Evolutionary conservation across 2,888 invertebrate species (phyloP).

Genomic region (Agonopterix arenella): DNA sequence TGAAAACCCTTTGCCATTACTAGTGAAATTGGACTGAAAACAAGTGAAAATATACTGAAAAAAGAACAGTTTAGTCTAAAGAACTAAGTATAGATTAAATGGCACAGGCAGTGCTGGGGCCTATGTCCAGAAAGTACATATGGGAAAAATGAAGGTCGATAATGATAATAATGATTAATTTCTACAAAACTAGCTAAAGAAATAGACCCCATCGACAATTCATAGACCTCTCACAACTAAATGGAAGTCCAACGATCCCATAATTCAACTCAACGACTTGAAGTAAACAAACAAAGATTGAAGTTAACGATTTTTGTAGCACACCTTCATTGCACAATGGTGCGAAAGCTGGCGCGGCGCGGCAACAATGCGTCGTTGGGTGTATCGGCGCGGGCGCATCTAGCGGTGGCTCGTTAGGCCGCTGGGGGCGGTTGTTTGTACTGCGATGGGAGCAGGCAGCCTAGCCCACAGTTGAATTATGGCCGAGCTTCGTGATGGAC

Average conservation of each 20-base stretch:
- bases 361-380: conserved; percentile 66
- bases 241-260: conserved; percentile 13
- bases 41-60: too few relatives aligned
- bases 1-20: too few relatives aligned
- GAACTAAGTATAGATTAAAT: too few relatives aligned
- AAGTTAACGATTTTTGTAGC: conserved; percentile 53
- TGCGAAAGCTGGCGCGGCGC: conserved; percentile 72
- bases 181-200: neutral
- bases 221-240: conserved; percentile 9
- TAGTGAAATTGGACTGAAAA: too few relatives aligned
- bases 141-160: too few relatives aligned
- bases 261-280: conserved; percentile 38
- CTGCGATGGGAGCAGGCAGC: conserved; percentile 38
- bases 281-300: conserved; percentile 72
- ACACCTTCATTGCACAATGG: conserved; percentile 65
- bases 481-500: conserved; percentile 36
- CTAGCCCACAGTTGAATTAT: conserved; percentile 28
- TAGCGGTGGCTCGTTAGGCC: conserved; percentile 65
- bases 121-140: too few relatives aligned
- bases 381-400: conserved; percentile 65
- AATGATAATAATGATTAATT: too few relatives aligned
- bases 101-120: too few relatives aligned
- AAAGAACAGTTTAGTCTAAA: too few relatives aligned
- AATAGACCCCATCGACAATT: neutral
- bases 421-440: conserved; percentile 64